These are phyloP conservation scores for Pygmarrhopalites habei DNA, from an alignment of 1,140 invertebrate species.

Conservation along the genomic window DNA sequence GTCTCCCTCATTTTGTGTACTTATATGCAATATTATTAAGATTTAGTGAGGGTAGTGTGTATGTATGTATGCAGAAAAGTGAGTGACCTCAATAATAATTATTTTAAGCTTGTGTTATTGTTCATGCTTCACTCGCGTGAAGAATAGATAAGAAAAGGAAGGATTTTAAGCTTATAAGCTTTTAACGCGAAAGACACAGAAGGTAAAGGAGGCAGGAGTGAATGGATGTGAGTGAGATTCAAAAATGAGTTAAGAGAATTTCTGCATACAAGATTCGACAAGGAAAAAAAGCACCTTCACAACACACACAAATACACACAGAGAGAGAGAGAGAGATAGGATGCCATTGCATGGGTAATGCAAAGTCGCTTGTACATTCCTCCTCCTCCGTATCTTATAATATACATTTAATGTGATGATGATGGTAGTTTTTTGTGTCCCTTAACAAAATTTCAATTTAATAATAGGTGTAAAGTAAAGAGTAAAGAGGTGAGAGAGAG, in stretches of 20 bases:
- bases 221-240: neutral
- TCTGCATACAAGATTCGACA: neutral
- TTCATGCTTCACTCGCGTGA: neutral
- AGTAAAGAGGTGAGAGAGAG: no score
- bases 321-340: no score
- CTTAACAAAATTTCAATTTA: no score
- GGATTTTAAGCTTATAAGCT: neutral
- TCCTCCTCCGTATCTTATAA: no score
- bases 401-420: no score
- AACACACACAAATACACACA: neutral
- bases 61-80: neutral
- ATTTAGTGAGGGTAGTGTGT: neutral
- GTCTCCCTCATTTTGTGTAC: neutral
- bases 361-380: no score
- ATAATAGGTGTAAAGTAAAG: no score
- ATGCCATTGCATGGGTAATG: no score
- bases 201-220: neutral
- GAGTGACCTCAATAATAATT: conserved; percentile 9
- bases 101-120: conserved; percentile 3
- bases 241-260: neutral
- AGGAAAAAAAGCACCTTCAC: neutral
- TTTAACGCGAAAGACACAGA: neutral
- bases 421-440: no score
- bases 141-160: neutral
- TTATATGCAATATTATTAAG: neutral